Conservation (phyloP, 2,888 invertebrate genomes). For the Scaptomyza tumidula region DNA sequence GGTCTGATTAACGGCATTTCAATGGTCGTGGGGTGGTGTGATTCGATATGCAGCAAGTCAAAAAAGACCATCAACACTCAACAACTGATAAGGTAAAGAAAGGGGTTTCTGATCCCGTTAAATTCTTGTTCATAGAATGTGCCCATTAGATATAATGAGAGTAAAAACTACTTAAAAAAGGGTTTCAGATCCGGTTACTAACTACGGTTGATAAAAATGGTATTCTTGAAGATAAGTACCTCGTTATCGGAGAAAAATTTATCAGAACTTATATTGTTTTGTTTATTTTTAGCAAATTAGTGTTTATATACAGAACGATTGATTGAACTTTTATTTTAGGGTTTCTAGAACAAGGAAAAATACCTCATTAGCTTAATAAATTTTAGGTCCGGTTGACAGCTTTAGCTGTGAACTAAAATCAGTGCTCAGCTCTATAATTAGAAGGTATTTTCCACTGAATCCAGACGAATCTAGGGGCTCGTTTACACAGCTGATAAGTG, state of each 20-base stretch:
- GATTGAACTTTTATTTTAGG: background rate
- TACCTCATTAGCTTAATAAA: background rate
- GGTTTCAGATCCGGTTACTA: too few species aligned
- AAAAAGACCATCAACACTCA: background rate
- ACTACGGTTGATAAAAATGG: too few species aligned
- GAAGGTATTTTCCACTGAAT: slow-evolving; percentile 39
- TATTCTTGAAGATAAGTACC: background rate
- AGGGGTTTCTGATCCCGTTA: slow-evolving; percentile 8
- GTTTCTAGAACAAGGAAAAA: background rate
- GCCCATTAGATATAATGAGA: too few species aligned
- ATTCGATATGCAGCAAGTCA: slow-evolving; percentile 15
- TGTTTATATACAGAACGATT: background rate
- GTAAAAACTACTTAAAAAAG: too few species aligned
- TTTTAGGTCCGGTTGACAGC: slow-evolving; percentile 35
- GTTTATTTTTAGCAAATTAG: background rate
- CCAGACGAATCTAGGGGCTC: slow-evolving; percentile 40
- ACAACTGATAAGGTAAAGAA: slow-evolving; percentile 24
- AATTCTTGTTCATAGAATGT: too few species aligned
- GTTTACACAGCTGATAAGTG: slow-evolving; percentile 49
- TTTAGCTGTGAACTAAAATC: slow-evolving; percentile 9
- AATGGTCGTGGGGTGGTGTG: slow-evolving; percentile 38
- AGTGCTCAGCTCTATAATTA: slow-evolving; percentile 54
- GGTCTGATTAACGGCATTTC: slow-evolving; percentile 61
- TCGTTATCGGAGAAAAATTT: background rate
- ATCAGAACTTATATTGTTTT: background rate